A percentile compares a stretch with the other conserved stretches of the same genome.
Conservation (phyloP, 2,888 invertebrate species). For the Drosophila borborema region DNA sequence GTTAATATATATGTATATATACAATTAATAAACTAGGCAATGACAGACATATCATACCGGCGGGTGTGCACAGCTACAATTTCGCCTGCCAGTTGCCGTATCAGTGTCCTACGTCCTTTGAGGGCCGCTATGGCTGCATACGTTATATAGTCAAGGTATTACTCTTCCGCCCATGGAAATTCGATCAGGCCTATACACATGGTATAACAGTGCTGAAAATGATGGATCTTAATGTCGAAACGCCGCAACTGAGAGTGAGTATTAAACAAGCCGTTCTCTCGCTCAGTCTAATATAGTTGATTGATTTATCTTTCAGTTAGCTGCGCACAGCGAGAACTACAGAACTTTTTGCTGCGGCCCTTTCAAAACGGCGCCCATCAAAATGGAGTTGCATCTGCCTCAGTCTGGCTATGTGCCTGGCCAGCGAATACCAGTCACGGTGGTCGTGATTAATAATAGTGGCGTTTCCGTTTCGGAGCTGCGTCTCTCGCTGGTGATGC, state of each 20-base stretch:
- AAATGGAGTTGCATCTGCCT: slow-evolving; percentile 77
- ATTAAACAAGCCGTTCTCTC: not conserved
- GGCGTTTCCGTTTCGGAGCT: slow-evolving; percentile 78
- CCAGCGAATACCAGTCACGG: slow-evolving; percentile 77
- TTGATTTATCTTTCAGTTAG: slow-evolving; percentile 58
- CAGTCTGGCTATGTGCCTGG: slow-evolving; percentile 84
- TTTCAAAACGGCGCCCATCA: slow-evolving; percentile 80
- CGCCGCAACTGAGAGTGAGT: slow-evolving; percentile 67
- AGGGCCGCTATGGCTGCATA: slow-evolving; percentile 90
- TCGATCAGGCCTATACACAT: slow-evolving; percentile 91
- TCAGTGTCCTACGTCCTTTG: slow-evolving; percentile 91
- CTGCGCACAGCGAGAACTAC: slow-evolving; percentile 75
- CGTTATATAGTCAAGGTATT: slow-evolving; percentile 91
- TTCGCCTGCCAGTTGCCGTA: slow-evolving; percentile 86
- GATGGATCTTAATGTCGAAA: slow-evolving; percentile 91
- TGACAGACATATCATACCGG: slow-evolving; percentile 56
- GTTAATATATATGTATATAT: too few species aligned
- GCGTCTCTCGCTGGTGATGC: slow-evolving; percentile 74
- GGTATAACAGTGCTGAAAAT: slow-evolving; percentile 92
- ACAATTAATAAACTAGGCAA: slow-evolving; percentile 31
- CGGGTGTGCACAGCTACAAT: slow-evolving; percentile 86
- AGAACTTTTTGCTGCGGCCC: slow-evolving; percentile 82
- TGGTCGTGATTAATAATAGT: slow-evolving; percentile 87
- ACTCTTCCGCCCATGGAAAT: slow-evolving; percentile 93
- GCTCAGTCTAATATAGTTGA: not conserved